These are phyloP conservation scores for Micromussa lordhowensis DNA, from an alignment of 92 coral and sea anemone genomes.

Conservation along the genomic window DNA sequence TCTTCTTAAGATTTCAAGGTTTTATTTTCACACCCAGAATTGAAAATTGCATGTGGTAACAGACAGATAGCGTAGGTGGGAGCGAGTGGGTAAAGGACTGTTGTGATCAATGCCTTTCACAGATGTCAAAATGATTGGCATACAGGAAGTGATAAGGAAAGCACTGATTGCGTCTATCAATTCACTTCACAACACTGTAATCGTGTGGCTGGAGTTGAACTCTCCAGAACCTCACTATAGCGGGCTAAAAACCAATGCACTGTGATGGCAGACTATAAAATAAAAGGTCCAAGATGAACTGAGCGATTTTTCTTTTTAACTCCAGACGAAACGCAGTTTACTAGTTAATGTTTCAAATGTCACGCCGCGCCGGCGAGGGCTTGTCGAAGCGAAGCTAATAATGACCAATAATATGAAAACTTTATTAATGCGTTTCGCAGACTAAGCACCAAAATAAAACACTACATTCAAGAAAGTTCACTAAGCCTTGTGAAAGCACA, in stretches of 20 bases:
- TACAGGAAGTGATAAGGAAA: background rate
- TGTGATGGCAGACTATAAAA: background rate
- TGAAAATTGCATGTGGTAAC: too few relatives aligned
- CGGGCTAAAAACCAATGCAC: background rate
- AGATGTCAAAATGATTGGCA: constrained; percentile 6
- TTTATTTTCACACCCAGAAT: too few relatives aligned
- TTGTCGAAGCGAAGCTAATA: background rate
- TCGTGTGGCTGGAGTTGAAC: background rate
- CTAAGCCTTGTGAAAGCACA: background rate
- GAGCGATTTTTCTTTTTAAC: background rate
- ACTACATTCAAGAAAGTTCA: background rate
- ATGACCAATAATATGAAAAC: too few relatives aligned
- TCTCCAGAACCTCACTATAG: background rate
- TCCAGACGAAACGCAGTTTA: background rate
- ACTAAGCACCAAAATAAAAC: background rate
- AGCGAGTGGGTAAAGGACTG: background rate
- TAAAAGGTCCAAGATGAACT: too few relatives aligned
- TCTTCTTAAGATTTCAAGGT: too few relatives aligned
- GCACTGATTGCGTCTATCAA: background rate
- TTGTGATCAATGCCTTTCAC: background rate
- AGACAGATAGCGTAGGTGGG: background rate
- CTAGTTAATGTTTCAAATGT: too few relatives aligned
- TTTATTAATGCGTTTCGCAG: background rate
- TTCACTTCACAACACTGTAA: background rate
- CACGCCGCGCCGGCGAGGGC: background rate